A percentile compares a stretch with the other conserved stretches of the same genome.
phyloP scores from a whole-genome alignment of 1,140 invertebrate species.

The Magallana angulata region DNA sequence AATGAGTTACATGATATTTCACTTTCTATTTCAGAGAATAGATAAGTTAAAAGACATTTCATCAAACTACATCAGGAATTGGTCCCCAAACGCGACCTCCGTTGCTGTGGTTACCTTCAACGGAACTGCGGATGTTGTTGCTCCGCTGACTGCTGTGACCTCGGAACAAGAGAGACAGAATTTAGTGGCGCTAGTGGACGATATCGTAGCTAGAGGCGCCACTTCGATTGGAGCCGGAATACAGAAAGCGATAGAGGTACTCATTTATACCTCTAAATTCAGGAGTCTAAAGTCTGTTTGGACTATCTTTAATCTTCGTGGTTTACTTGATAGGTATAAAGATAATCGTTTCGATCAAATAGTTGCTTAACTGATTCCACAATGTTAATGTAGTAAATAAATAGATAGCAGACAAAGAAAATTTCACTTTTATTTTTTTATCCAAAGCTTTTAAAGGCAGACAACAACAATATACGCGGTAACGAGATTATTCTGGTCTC shows the following conservation, averaged over 20 bases:
- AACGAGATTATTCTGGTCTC: conserved; percentile 22
- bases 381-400: no score
- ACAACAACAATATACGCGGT: neutral
- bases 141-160: neutral
- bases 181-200: neutral
- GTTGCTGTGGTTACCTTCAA: conserved; percentile 11
- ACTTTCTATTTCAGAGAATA: conserved; percentile 18
- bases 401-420: no score
- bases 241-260: neutral
- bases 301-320: no score
- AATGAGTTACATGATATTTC: neutral
- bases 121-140: neutral
- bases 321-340: no score
- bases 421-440: neutral
- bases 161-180: neutral
- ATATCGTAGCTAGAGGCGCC: neutral
- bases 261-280: no score
- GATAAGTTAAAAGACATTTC: neutral
- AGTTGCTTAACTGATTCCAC: no score
- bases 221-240: conserved; percentile 36
- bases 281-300: no score
- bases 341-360: no score
- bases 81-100: neutral
- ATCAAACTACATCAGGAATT: neutral
- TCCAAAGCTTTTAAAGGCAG: neutral